phyloP scores from a whole-genome alignment of 2,888 invertebrate genomes.

The Platycnemis pennipes region DNA sequence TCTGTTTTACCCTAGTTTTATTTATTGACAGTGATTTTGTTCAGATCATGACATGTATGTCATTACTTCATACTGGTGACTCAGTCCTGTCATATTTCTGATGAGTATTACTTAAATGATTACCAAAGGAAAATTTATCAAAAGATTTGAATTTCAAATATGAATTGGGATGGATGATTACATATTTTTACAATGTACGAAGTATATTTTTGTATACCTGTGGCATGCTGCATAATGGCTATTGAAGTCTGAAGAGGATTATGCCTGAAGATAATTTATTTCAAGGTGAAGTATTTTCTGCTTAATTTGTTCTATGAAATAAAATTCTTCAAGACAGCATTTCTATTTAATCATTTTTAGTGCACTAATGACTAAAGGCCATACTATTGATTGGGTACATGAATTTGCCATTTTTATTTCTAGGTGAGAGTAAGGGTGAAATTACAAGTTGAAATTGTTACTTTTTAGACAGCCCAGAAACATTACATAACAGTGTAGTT shows the following conservation, averaged over 20 bases:
- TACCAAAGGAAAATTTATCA: not conserved
- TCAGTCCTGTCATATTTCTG: too few species aligned
- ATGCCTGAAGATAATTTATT: not conserved
- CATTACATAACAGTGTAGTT: too few species aligned
- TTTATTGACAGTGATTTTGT: not conserved
- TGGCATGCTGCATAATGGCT: not conserved
- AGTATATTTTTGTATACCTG: not conserved
- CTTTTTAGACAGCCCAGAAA: too few species aligned
- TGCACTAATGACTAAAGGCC: too few species aligned
- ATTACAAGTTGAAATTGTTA: too few species aligned
- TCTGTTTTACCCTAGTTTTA: not conserved
- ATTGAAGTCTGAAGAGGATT: not conserved
- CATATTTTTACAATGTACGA: not conserved
- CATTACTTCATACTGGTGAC: not conserved
- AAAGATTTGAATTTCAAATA: not conserved
- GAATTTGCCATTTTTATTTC: too few species aligned
- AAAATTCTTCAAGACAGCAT: not conserved
- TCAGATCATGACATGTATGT: too few species aligned
- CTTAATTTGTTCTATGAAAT: not conserved
- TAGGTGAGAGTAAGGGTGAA: too few species aligned
- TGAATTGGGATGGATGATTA: not conserved
- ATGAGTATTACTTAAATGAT: too few species aligned
- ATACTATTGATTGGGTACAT: too few species aligned
- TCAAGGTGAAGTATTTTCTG: not conserved
- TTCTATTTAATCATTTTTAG: not conserved